These are phyloP conservation scores for Bursaphelenchus okinawaensis DNA, from an alignment of 2,888 invertebrate genomes.

Conservation along the genomic window DNA sequence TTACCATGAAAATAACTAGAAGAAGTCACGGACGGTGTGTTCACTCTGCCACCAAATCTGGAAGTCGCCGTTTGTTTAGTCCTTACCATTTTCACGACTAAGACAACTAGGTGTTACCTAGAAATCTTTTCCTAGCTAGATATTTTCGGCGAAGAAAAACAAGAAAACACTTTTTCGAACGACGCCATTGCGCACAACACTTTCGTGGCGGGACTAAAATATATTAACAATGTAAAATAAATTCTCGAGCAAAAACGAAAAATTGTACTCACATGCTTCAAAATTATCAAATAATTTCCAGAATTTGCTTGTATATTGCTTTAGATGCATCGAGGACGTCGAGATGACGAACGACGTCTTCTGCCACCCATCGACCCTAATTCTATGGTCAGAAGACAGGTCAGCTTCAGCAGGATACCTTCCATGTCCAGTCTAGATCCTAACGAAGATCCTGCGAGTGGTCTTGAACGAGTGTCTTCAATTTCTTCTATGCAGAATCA, in stretches of 20 bases:
- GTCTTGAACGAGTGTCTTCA: slow-evolving; percentile 51
- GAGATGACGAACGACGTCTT: not conserved
- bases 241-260: too few species aligned
- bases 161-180: not conserved
- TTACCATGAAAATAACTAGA: not conserved
- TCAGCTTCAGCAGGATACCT: not conserved
- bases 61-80: not conserved
- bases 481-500: slow-evolving; percentile 28
- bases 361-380: not conserved
- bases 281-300: too few species aligned
- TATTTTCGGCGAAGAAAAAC: too few species aligned
- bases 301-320: too few species aligned
- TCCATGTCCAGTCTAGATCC: slow-evolving; percentile 43
- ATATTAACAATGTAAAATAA: too few species aligned
- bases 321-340: not conserved
- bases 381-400: not conserved
- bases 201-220: not conserved
- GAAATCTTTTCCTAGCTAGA: too few species aligned
- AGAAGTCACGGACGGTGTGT: not conserved
- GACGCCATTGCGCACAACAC: not conserved
- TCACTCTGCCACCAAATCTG: not conserved
- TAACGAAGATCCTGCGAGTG: slow-evolving; percentile 54
- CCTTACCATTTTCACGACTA: not conserved
- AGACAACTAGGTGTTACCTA: too few species aligned
- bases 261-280: too few species aligned